Percentiles rank a stretch among this genome's conserved stretches.
phyloP scores from a whole-genome alignment of 2,797 vertebrate species.

The Discoglossus pictus region DNA sequence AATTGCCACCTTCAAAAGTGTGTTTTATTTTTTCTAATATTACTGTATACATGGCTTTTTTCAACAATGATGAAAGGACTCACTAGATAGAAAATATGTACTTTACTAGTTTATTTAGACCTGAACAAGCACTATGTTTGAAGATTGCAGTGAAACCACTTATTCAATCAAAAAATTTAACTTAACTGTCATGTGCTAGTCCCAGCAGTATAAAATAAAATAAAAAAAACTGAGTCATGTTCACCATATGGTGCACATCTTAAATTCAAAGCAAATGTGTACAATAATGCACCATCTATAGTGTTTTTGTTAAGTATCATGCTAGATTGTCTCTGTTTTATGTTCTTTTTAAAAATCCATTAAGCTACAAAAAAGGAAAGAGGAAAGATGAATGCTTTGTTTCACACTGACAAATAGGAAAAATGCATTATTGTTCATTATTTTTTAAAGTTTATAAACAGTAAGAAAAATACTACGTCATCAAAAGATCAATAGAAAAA shows the following conservation, averaged over 20 bases:
- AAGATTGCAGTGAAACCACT: slow-evolving; percentile 50
- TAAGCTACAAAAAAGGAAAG: slow-evolving; percentile 21
- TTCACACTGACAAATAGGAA: slow-evolving; percentile 23
- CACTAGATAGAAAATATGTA: slow-evolving; percentile 46
- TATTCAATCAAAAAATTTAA: slow-evolving; percentile 51
- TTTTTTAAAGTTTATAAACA: slow-evolving; percentile 24
- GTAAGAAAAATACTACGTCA: too few species aligned
- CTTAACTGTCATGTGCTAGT: slow-evolving; percentile 46
- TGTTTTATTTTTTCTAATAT: slow-evolving; percentile 37
- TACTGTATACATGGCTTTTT: slow-evolving; percentile 41
- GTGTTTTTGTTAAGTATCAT: slow-evolving; percentile 28
- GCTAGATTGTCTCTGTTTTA: slow-evolving; percentile 28
- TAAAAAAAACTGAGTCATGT: slow-evolving; percentile 27
- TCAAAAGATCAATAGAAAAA: too few species aligned
- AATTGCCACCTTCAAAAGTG: slow-evolving; percentile 46
- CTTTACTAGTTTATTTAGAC: slow-evolving; percentile 50
- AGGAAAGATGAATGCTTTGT: slow-evolving; percentile 21
- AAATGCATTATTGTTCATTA: slow-evolving; percentile 41
- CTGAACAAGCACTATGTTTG: slow-evolving; percentile 43
- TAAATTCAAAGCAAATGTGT: slow-evolving; percentile 42
- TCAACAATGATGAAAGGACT: slow-evolving; percentile 47
- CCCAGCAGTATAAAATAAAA: slow-evolving; percentile 42
- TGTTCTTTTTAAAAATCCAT: slow-evolving; percentile 37
- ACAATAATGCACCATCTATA: slow-evolving; percentile 11
- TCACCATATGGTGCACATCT: slow-evolving; percentile 30